These are phyloP conservation scores for Lepidocyrtinus sp. DNA, from an alignment of 2,888 invertebrate species.

Conservation along the genomic window DNA sequence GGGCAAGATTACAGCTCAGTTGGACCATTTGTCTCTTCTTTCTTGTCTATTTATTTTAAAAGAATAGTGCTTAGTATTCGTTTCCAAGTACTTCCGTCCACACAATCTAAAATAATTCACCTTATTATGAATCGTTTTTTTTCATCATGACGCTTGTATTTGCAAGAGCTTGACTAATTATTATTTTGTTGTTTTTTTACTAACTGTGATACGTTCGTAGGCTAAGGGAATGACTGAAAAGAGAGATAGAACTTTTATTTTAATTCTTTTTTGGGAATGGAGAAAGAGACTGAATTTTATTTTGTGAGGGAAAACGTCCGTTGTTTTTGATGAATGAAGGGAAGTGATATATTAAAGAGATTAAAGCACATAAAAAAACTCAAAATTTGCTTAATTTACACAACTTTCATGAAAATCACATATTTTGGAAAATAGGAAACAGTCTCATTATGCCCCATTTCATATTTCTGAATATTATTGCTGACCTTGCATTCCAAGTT, in stretches of 20 bases:
- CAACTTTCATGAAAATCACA: no score
- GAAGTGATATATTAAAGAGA: constrained; percentile 13
- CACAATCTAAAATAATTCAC: constrained; percentile 1
- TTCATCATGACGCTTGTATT: constrained; percentile 21
- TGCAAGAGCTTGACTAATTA: constrained; percentile 20
- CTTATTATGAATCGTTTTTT: constrained; percentile 6
- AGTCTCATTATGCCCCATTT: no score
- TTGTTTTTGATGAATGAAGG: constrained; percentile 16
- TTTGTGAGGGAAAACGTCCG: constrained; percentile 1
- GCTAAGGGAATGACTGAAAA: constrained; percentile 19
- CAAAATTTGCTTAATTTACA: no score
- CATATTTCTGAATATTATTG: no score
- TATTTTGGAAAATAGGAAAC: no score
- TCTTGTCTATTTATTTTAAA: constrained; percentile 17
- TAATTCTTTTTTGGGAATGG: constrained; percentile 18
- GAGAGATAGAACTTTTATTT: constrained; percentile 9
- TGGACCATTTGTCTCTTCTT: constrained; percentile 4
- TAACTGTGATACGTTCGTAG: constrained; percentile 17
- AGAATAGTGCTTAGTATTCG: constrained; percentile 10
- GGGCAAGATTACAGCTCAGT: neutral
- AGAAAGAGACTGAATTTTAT: constrained; percentile 12
- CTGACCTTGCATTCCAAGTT: no score
- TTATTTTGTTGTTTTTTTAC: constrained; percentile 21
- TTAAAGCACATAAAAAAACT: constrained; percentile 7
- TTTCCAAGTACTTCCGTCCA: constrained; percentile 18